Conservation (phyloP, 2,797 vertebrate species). For the Cebuella pygmaea region DNA sequence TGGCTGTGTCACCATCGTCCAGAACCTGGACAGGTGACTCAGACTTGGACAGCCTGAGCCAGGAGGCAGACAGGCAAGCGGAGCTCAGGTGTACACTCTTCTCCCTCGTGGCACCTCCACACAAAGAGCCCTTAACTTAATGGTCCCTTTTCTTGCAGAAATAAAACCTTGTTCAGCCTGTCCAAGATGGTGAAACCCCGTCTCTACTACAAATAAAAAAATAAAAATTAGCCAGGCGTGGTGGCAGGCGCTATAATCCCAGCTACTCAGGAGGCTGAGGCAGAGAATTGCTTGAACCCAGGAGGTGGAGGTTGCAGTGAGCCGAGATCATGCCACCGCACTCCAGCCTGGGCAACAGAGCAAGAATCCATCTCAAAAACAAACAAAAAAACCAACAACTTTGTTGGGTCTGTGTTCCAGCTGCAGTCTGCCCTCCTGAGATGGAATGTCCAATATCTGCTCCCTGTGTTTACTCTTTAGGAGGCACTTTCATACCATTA, state of each 20-base stretch:
- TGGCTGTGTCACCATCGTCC: slow-evolving; percentile 88
- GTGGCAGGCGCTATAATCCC: no score
- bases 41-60: neutral
- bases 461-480: neutral
- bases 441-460: neutral
- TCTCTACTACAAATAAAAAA: no score
- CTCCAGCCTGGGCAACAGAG: no score
- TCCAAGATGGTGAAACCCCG: no score
- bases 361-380: no score
- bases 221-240: no score
- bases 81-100: neutral
- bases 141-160: slow-evolving; percentile 37
- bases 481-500: neutral
- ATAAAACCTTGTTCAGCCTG: slow-evolving; percentile 38
- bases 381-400: neutral
- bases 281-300: no score
- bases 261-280: no score
- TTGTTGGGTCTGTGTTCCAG: slow-evolving; percentile 11
- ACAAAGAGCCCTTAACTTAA: slow-evolving; percentile 37
- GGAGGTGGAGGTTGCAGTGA: no score
- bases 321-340: no score
- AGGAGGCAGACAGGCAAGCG: neutral
- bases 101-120: neutral
- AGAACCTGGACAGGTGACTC: slow-evolving; percentile 77
- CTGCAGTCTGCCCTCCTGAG: neutral